Conservation (phyloP, 2,888 invertebrate species). For the Strigamia transsilvanica region DNA sequence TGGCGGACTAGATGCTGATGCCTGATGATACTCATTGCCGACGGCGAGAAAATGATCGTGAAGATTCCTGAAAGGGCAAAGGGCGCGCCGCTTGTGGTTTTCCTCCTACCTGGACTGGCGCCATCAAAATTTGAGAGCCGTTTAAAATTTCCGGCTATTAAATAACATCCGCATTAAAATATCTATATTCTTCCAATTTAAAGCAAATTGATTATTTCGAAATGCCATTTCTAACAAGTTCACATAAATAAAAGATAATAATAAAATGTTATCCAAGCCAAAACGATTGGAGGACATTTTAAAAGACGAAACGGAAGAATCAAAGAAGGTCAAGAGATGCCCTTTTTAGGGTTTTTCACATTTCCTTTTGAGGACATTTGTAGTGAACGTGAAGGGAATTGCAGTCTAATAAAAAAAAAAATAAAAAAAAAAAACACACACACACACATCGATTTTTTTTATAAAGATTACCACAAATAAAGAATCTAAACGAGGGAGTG, state of each 20-base stretch:
- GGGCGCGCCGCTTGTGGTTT: slow-evolving; percentile 20
- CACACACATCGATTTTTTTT: not conserved
- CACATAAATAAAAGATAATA: not conserved
- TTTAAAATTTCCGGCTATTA: slow-evolving; percentile 15
- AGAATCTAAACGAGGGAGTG: slow-evolving; percentile 16
- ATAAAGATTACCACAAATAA: not conserved
- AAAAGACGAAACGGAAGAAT: slow-evolving; percentile 20
- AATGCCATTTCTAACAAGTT: not conserved
- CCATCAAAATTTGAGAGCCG: not conserved
- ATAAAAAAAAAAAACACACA: not conserved
- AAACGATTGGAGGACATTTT: not conserved
- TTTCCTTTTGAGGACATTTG: not conserved
- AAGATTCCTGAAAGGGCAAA: slow-evolving; percentile 15
- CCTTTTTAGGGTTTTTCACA: slow-evolving; percentile 3
- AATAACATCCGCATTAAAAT: not conserved
- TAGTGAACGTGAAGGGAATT: slow-evolving; percentile 16
- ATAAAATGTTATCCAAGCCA: not conserved
- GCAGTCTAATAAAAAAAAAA: not conserved
- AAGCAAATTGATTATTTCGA: too few species aligned
- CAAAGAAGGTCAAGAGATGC: slow-evolving; percentile 16
- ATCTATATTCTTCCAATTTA: not conserved
- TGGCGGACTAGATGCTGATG: slow-evolving; percentile 20
- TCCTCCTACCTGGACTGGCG: slow-evolving; percentile 29
- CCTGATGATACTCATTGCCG: not conserved
- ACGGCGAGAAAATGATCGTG: slow-evolving; percentile 5